Conservation (phyloP, 2,888 invertebrate genomes). For the Phlogophora meticulosa region DNA sequence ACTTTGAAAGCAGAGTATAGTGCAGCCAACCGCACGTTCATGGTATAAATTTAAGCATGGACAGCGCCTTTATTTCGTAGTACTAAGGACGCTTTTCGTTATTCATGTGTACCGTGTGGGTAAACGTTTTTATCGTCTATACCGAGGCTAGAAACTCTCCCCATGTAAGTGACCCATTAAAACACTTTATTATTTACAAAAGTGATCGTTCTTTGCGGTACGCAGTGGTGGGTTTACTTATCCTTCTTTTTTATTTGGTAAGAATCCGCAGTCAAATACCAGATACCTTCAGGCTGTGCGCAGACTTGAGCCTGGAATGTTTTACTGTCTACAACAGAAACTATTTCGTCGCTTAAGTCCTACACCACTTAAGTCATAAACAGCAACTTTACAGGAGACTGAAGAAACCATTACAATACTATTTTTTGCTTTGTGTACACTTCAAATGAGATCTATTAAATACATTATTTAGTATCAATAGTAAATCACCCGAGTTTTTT, state of each 20-base stretch:
- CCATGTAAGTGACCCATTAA: background rate
- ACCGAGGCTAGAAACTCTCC: background rate
- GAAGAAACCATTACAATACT: no score
- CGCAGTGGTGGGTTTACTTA: constrained; percentile 9
- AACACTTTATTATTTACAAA: constrained; percentile 35
- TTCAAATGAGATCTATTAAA: no score
- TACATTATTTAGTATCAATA: no score
- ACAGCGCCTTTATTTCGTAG: background rate
- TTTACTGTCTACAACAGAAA: no score
- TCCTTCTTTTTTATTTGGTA: background rate
- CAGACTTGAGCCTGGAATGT: no score
- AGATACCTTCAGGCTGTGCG: background rate
- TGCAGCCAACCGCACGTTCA: background rate
- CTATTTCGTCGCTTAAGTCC: no score
- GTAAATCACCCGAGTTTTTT: no score
- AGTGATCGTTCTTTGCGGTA: background rate
- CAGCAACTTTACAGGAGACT: no score
- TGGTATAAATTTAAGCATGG: background rate
- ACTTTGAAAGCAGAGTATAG: no score
- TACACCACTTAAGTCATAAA: no score
- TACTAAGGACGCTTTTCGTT: background rate
- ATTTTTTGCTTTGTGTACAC: no score
- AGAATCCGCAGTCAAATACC: no score
- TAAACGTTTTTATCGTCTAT: background rate
- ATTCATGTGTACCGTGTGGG: background rate